Evolutionary conservation across 2,888 invertebrate genomes (phyloP), one percentile per base, ranked within the genome.

Genomic region (Melipona bicolor): DNA sequence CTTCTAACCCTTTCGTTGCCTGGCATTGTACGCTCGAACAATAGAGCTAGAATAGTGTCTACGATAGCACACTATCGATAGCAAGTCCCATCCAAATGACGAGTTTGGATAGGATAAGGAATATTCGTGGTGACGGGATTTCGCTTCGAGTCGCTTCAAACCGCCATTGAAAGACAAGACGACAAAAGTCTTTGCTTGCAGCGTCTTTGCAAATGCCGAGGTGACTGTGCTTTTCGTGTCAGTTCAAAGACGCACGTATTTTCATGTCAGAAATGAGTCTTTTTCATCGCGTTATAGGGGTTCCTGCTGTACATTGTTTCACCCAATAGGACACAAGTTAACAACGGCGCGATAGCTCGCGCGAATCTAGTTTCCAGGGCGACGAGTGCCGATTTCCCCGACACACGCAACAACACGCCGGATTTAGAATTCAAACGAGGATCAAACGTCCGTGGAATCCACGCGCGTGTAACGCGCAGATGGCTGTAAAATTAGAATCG

Each of bases 311-410:
- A 50, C 17, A 50, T 50, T 21, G 21, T 27, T 19, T 27, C 43
- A 27, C 74, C 49, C n/a, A 54, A 67, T 21, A 67, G 62, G 24
- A 62, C 61, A 27, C 43, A 27, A 36, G 62, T 72, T 72, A 62
- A 72, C 24, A n/a, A 43, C n/a, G 71, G 43, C 27, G 68, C n/a
- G 36, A 21, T 36, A 36, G 19, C 69, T 69, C 65, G 59, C 24
- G 54, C 24, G 36, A 64, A 64, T 64, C 19, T 36, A 52, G 13
- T 27, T 52, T 32, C 19, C 36, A 15, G 19, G 36, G 36, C 19
- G 64, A 50, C 36, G 9, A 32, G 36, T 5, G 24, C 61, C 72
- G 3, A 32, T 59, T n/a, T n/a, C 49, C 0, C 49, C 17, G 4
- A 36, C 36, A 32, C 32, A 32, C 19, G 62, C 65, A 17, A 43